Conservation (phyloP, 1,140 invertebrate genomes). For the Philotrypesis tridentata region DNA sequence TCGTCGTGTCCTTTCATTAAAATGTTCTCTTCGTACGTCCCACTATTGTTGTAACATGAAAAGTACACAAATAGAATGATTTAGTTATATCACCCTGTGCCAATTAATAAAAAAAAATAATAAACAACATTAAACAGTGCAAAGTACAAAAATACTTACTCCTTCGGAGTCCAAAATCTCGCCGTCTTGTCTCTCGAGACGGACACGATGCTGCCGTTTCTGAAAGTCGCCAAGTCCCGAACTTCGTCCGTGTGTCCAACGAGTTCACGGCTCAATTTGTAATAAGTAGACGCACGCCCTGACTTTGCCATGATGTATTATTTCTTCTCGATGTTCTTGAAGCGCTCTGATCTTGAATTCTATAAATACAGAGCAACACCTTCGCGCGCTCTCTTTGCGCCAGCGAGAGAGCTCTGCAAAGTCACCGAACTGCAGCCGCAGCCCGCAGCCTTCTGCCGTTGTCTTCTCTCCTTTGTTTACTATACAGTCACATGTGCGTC, state of each 20-base stretch:
- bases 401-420: too few species aligned
- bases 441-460: background rate
- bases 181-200: constrained; percentile 91
- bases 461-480: constrained; percentile 14
- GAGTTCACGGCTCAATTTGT: constrained; percentile 85
- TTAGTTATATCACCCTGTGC: background rate
- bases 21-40: constrained; percentile 75
- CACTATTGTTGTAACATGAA: background rate
- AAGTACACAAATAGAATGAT: constrained; percentile 4
- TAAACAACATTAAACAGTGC: too few species aligned
- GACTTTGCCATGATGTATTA: constrained; percentile 48
- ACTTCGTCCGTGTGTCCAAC: constrained; percentile 89
- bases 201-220: constrained; percentile 83
- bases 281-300: constrained; percentile 59
- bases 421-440: background rate
- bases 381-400: background rate
- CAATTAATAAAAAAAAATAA: too few species aligned
- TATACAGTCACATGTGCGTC: background rate
- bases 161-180: constrained; percentile 86
- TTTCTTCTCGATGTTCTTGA: background rate
- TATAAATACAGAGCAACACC: background rate
- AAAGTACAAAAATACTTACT: constrained; percentile 73
- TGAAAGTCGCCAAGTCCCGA: constrained; percentile 79
- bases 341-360: background rate
- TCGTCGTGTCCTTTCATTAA: constrained; percentile 88